Percentiles rank a stretch among this genome's conserved stretches.
Conservation (phyloP, 2,797 vertebrate species). For the Enteromius viviparus region DNA sequence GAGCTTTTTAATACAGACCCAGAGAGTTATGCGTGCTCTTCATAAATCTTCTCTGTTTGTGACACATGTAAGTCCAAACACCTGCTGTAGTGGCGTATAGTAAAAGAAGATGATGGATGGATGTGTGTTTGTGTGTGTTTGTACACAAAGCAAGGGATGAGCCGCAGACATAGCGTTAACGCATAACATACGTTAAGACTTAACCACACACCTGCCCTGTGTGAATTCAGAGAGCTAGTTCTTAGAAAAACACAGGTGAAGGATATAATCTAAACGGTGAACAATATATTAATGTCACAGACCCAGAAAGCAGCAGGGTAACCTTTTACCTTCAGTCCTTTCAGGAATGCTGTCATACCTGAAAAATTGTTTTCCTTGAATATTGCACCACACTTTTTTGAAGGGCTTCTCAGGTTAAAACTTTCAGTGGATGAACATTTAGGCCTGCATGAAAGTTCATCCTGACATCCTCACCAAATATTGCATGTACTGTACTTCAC, state of each 20-base stretch:
- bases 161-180: constrained; percentile 24
- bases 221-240: constrained; percentile 11
- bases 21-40: constrained; percentile 21
- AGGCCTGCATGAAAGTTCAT: neutral
- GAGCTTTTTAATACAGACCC: constrained; percentile 12
- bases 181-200: neutral
- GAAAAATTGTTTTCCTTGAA: neutral
- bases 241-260: neutral
- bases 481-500: neutral
- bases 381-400: neutral
- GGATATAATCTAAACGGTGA: constrained; percentile 1
- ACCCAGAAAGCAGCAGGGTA: neutral
- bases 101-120: constrained; percentile 20
- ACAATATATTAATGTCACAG: neutral
- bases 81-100: constrained; percentile 42
- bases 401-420: neutral
- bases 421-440: neutral
- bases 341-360: constrained; percentile 23
- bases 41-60: constrained; percentile 46
- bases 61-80: constrained; percentile 51
- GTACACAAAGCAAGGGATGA: constrained; percentile 19
- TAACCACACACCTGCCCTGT: neutral
- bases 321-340: constrained; percentile 31
- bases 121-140: constrained; percentile 27
- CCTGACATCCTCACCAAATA: neutral